Percentiles rank a stretch among this genome's conserved stretches.
phyloP scores from a whole-genome alignment of 2,888 invertebrate genomes.

The Tinea pellionella region DNA sequence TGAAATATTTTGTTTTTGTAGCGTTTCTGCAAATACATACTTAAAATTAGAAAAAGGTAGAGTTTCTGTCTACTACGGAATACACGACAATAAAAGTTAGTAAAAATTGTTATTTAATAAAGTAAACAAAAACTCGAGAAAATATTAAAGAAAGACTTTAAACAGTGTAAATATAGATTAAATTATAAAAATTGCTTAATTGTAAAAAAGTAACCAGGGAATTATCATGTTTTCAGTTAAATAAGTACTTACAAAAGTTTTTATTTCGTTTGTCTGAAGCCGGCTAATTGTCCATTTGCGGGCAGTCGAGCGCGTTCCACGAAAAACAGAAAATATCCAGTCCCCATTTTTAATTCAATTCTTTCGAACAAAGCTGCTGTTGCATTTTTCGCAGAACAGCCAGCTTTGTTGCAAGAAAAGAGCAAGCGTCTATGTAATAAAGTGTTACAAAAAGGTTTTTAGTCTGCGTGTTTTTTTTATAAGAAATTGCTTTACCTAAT shows the following conservation, averaged over 20 bases:
- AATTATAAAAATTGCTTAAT: background rate
- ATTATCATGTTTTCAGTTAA: slow-evolving; percentile 12
- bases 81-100: too few relatives aligned
- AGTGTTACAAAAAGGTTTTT: slow-evolving; percentile 44
- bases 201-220: background rate
- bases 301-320: slow-evolving; percentile 48
- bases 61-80: too few relatives aligned
- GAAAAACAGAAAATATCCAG: slow-evolving; percentile 52
- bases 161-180: background rate
- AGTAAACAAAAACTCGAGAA: too few relatives aligned
- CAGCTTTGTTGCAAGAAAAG: slow-evolving; percentile 40
- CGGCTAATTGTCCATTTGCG: slow-evolving; percentile 63
- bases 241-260: slow-evolving; percentile 12
- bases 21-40: too few relatives aligned
- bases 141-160: too few relatives aligned
- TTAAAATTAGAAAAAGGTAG: too few relatives aligned
- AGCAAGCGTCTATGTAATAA: slow-evolving; percentile 49
- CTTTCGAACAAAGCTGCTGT: slow-evolving; percentile 52
- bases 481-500: background rate
- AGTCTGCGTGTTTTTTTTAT: slow-evolving; percentile 16
- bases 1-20: too few relatives aligned
- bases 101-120: too few relatives aligned
- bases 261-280: slow-evolving; percentile 20
- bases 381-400: slow-evolving; percentile 27
- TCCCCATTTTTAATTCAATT: slow-evolving; percentile 64